Evolutionary conservation across 2,888 invertebrate species (phyloP).

Genomic region (Helicoverpa assulta): DNA sequence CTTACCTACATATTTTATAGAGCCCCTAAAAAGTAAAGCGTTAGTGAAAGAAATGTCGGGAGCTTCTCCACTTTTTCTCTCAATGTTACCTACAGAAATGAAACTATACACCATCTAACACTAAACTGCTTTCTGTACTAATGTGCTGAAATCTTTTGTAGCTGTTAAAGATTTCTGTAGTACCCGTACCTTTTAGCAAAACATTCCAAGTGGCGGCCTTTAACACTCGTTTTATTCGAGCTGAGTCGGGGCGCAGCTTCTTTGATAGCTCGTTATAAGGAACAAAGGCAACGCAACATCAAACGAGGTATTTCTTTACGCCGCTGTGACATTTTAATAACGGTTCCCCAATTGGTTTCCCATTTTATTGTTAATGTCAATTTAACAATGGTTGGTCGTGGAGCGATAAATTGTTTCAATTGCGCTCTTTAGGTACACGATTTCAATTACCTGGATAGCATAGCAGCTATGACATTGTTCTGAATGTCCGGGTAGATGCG

Average conservation of each 20-base stretch:
- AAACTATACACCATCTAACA: conserved; percentile 6
- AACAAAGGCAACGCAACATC: conserved; percentile 82
- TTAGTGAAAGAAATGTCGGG: no score
- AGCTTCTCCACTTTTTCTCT: background rate
- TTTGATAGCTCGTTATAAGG: conserved; percentile 80
- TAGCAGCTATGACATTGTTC: conserved; percentile 19
- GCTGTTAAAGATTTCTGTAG: conserved; percentile 63
- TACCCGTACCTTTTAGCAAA: conserved; percentile 71
- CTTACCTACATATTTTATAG: no score
- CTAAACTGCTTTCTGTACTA: conserved; percentile 32
- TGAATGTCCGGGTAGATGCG: conserved; percentile 5
- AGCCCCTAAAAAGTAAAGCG: no score
- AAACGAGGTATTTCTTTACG: conserved; percentile 80
- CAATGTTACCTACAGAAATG: background rate
- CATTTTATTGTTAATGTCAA: conserved; percentile 74
- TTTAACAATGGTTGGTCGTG: conserved; percentile 66
- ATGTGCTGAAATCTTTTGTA: conserved; percentile 49
- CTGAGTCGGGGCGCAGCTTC: conserved; percentile 66
- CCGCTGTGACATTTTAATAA: conserved; percentile 79
- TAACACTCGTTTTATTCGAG: conserved; percentile 75
- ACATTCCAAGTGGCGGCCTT: conserved; percentile 68
- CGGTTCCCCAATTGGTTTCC: conserved; percentile 74
- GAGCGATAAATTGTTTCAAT: conserved; percentile 66
- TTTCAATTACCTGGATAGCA: conserved; percentile 32
- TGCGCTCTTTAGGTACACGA: conserved; percentile 34